Evolutionary conservation across 1,140 invertebrate genomes (phyloP).

Genomic region (Caligus rogercresseyi): DNA sequence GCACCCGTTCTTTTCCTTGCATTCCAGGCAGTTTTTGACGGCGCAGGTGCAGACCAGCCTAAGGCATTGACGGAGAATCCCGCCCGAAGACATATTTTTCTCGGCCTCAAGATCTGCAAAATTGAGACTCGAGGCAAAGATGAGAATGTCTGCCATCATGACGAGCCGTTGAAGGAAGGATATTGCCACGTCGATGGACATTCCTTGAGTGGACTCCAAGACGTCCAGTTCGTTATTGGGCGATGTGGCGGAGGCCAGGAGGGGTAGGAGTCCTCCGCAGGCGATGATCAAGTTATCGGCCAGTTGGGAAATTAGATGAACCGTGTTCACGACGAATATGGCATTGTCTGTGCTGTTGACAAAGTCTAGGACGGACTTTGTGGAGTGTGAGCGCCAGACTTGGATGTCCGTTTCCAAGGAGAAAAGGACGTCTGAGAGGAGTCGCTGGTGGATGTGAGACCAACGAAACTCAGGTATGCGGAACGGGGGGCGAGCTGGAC

Average conservation of each 20-base stretch:
- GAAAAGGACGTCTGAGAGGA: constrained; percentile 89
- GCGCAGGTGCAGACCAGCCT: constrained; percentile 92
- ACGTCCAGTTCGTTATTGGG: constrained; percentile 96
- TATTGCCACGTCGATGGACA: constrained; percentile 92
- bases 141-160: constrained; percentile 92
- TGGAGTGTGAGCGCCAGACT: constrained; percentile 51
- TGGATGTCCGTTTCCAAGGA: constrained; percentile 95
- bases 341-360: constrained; percentile 94
- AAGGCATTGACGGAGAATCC: constrained; percentile 87
- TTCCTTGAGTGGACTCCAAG: constrained; percentile 91
- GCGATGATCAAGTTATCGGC: constrained; percentile 98
- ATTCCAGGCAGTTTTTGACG: constrained; percentile 92
- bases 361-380: constrained; percentile 90
- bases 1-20: constrained; percentile 43
- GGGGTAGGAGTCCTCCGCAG: constrained; percentile 79
- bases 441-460: constrained; percentile 93
- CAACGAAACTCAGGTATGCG: constrained; percentile 98
- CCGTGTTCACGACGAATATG: constrained; percentile 97
- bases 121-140: constrained; percentile 91
- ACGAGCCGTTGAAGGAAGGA: constrained; percentile 89
- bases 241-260: constrained; percentile 92
- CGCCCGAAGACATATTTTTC: constrained; percentile 99
- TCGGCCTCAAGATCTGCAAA: constrained; percentile 95
- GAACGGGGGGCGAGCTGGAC: constrained; percentile 85
- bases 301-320: constrained; percentile 94